A percentile compares a stretch with the other conserved stretches of the same genome.
Evolutionary conservation across 2,113 vertebrate species (phyloP).

Genomic region (Dascyllus trimaculatus): DNA sequence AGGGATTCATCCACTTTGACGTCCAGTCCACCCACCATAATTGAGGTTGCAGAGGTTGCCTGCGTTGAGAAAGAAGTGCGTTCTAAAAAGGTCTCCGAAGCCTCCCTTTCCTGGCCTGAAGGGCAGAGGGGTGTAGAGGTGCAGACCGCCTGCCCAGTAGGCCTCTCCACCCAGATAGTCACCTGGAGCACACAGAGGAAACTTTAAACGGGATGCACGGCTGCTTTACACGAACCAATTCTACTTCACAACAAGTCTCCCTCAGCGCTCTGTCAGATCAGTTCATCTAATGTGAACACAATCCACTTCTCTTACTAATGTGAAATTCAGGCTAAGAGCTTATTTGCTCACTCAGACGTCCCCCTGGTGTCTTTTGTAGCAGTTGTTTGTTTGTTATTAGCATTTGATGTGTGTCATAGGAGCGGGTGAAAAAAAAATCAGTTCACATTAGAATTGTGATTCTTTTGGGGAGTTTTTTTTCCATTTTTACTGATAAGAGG

Average conservation of each 20-base stretch:
- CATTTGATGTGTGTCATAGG: too few relatives aligned
- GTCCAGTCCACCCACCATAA: conserved; percentile 86
- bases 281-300: too few relatives aligned
- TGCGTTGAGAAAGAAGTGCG: conserved; percentile 97
- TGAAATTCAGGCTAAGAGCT: too few relatives aligned
- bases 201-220: not conserved
- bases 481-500: too few relatives aligned
- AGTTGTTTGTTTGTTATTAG: too few relatives aligned
- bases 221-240: not conserved
- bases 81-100: conserved; percentile 95
- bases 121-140: conserved; percentile 95
- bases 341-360: too few relatives aligned
- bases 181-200: conserved; percentile 78
- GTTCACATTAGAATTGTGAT: too few relatives aligned
- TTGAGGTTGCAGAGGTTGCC: conserved; percentile 98
- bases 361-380: too few relatives aligned
- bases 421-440: too few relatives aligned
- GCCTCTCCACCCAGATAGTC: conserved; percentile 97
- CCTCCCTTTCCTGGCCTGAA: conserved; percentile 92
- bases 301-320: too few relatives aligned
- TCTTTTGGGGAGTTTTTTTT: too few relatives aligned
- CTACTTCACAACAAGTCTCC: not conserved
- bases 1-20: not conserved
- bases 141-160: conserved; percentile 94
- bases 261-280: too few relatives aligned